These are phyloP conservation scores for Drosophila paramelanica DNA, from an alignment of 2,888 invertebrate species.

Conservation along the genomic window DNA sequence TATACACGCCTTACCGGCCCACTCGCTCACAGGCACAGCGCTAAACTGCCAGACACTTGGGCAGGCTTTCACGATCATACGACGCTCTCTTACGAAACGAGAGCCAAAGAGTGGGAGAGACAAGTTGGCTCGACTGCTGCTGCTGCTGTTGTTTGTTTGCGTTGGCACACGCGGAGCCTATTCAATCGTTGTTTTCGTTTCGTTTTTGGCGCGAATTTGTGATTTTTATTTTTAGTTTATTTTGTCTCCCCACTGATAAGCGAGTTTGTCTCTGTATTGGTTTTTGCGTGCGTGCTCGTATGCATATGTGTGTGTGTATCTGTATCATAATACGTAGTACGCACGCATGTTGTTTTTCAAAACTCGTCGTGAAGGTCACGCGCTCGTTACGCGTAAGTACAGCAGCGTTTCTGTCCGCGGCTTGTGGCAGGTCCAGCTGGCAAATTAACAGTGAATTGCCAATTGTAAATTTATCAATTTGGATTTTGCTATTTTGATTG, in stretches of 20 bases:
- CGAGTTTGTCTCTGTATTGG: constrained; percentile 17
- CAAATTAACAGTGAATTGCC: constrained; percentile 28
- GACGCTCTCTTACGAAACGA: constrained; percentile 5
- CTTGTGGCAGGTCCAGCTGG: constrained; percentile 39
- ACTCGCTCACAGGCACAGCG: constrained; percentile 28
- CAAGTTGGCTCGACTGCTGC: constrained; percentile 4
- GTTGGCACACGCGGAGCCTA: constrained; percentile 38
- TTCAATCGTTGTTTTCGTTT: constrained; percentile 39
- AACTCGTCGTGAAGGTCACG: constrained; percentile 73
- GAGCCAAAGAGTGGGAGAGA: constrained; percentile 9
- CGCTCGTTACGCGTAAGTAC: constrained; percentile 65
- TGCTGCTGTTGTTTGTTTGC: constrained; percentile 48
- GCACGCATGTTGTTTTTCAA: constrained; percentile 57
- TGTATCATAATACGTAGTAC: constrained; percentile 36
- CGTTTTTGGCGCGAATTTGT: constrained; percentile 68
- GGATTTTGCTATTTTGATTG: no score
- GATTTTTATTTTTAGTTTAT: constrained; percentile 66
- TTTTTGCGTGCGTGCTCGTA: constrained; percentile 12
- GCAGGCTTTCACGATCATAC: constrained; percentile 16
- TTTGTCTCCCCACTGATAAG: constrained; percentile 62
- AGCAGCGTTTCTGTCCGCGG: constrained; percentile 43
- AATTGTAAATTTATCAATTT: not conserved
- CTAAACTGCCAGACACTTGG: constrained; percentile 45
- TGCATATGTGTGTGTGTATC: constrained; percentile 24
- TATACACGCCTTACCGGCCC: constrained; percentile 66